Percentiles rank a stretch among this genome's conserved stretches.
These are phyloP conservation scores for Phoebastria nigripes DNA, from an alignment of 2,797 vertebrate species.

Conservation along the genomic window DNA sequence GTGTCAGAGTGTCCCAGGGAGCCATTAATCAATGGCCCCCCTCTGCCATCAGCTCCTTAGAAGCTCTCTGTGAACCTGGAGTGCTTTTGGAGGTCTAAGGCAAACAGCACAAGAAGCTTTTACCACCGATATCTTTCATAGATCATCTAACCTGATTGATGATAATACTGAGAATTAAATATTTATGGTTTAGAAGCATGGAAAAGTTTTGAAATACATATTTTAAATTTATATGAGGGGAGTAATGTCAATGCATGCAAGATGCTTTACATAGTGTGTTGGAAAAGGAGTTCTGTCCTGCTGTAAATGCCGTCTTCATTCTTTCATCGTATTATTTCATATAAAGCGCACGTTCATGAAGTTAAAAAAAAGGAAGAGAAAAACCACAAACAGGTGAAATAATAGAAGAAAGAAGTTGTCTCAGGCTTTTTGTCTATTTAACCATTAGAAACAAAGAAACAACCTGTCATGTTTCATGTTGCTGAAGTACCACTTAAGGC, in stretches of 20 bases:
- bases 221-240: background rate
- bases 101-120: slow-evolving; percentile 43
- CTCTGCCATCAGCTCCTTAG: slow-evolving; percentile 67
- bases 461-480: background rate
- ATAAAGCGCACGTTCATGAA: background rate
- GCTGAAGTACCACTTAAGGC: background rate
- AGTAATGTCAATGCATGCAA: background rate
- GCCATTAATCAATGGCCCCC: slow-evolving; percentile 69
- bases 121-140: slow-evolving; percentile 27
- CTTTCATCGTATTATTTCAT: background rate
- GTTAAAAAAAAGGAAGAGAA: background rate
- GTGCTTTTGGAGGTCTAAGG: slow-evolving; percentile 42
- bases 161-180: slow-evolving; percentile 68
- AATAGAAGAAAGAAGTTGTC: background rate
- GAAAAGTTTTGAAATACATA: slow-evolving; percentile 28
- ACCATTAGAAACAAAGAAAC: background rate
- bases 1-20: slow-evolving; percentile 72
- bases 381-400: background rate
- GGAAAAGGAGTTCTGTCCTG: background rate
- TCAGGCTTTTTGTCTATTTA: background rate
- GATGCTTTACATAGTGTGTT: background rate
- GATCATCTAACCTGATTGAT: slow-evolving; percentile 50
- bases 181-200: slow-evolving; percentile 64
- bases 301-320: background rate
- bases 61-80: slow-evolving; percentile 28